Evolutionary conservation across 2,113 vertebrate species (phyloP), one percentile per base, ranked within the genome.

Genomic region (Paramormyrops kingsleyae): DNA sequence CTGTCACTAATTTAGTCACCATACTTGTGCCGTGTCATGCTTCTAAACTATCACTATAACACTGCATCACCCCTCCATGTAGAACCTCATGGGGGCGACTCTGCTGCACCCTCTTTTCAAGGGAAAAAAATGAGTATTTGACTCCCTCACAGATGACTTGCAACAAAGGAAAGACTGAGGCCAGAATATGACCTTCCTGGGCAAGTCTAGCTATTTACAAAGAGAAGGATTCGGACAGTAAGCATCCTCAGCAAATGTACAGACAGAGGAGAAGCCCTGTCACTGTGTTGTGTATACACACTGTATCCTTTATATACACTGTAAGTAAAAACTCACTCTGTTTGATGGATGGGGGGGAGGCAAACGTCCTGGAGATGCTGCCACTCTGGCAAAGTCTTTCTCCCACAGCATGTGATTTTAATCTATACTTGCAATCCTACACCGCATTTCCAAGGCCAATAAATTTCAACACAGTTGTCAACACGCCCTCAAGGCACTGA

Each of bases 401-500:
- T 84, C 21, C 83, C 35, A 84, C 21, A 47, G 42, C 85, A 87
- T 53, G 52, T 87, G 53, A 87, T 42, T 19, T 88, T 88, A 62
- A 88, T 53, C 56, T 88, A 88, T 46, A 88, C 53, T 59, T 66
- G 56, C 53, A 88, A 70, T 31, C 31, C 27, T 56, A 52, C 56
- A 88, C 87, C 13, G 24, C 39, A 70, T 88, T 70, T 70, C 35
- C 59, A 74, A n/a, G 42, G 39, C 44, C 42, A 70, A 88, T 88
- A 88, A 88, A 88, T 88, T 66, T 59, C 19, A 46, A 53, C 44
- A 27, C 5, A 35, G 59, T 49, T 88, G 87, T 88, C 59, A 88
- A 70, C 87, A 88, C 56, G n/a, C 59, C 87, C 56, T 88, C 21
- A 47, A 88, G 59, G 87, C 59, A 88, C 87, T 27, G 87, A 39